These are phyloP conservation scores for Drosophila athabasca DNA, from an alignment of 1,140 invertebrate genomes.

Conservation along the genomic window DNA sequence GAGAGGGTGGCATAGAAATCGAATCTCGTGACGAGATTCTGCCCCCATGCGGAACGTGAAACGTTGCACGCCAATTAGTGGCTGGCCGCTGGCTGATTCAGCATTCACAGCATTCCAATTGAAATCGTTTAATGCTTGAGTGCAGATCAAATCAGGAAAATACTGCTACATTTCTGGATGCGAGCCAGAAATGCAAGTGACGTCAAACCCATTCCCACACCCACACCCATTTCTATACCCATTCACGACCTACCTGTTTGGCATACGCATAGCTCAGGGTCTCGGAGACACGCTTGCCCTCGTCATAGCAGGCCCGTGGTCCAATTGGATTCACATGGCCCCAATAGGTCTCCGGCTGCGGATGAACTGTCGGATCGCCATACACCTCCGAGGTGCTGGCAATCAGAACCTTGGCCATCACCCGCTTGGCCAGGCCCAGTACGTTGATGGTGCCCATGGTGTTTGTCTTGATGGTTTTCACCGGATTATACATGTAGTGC, in stretches of 20 bases:
- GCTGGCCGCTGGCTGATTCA: no score
- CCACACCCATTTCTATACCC: no score
- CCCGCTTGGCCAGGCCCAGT: slow-evolving; percentile 96
- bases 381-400: slow-evolving; percentile 99
- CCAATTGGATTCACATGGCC: slow-evolving; percentile 99
- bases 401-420: slow-evolving; percentile 96
- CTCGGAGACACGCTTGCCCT: slow-evolving; percentile 98
- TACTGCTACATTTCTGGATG: slow-evolving; percentile 22
- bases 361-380: slow-evolving; percentile 98
- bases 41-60: slow-evolving; percentile 19
- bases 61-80: slow-evolving; percentile 23
- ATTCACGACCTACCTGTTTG: slow-evolving; percentile 87
- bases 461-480: slow-evolving; percentile 99
- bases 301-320: slow-evolving; percentile 99
- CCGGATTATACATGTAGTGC: slow-evolving; percentile 99
- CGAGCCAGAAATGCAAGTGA: slow-evolving; percentile 28
- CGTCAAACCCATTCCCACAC: slow-evolving; percentile 6
- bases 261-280: slow-evolving; percentile 98
- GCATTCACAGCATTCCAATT: slow-evolving; percentile 25
- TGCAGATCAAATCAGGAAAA: slow-evolving; percentile 51
- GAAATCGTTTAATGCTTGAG: slow-evolving; percentile 43
- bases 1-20: slow-evolving; percentile 22
- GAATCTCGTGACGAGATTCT: slow-evolving; percentile 29
- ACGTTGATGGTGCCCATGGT: slow-evolving; percentile 99
- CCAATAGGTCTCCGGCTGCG: slow-evolving; percentile 98